These are phyloP conservation scores for Pocillopora grandis DNA, from an alignment of 92 coral and sea anemone species.

Conservation along the genomic window DNA sequence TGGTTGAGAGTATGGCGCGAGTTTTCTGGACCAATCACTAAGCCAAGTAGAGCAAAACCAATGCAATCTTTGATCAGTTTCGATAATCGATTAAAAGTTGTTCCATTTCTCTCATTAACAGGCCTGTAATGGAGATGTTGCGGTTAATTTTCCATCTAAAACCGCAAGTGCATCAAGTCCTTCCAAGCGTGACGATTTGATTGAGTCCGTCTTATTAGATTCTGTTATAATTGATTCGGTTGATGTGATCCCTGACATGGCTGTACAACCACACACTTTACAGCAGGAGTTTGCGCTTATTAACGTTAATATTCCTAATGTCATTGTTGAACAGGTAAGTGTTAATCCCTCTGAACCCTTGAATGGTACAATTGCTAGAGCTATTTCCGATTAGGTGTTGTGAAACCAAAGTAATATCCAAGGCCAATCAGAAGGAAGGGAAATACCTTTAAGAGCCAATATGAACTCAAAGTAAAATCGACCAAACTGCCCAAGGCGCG, in stretches of 20 bases:
- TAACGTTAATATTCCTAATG: constrained; percentile 84
- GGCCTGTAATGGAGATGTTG: constrained; percentile 81
- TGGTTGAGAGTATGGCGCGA: too few relatives aligned
- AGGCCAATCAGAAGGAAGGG: too few relatives aligned
- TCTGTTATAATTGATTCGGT: constrained; percentile 36
- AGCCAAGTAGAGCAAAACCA: too few relatives aligned
- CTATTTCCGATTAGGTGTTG: too few relatives aligned
- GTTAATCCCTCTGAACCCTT: too few relatives aligned
- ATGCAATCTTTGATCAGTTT: too few relatives aligned
- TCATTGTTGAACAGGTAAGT: constrained; percentile 79
- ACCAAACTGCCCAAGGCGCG: too few relatives aligned
- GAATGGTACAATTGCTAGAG: too few relatives aligned
- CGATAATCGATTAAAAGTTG: background rate
- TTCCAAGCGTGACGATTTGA: constrained; percentile 37
- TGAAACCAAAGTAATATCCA: too few relatives aligned
- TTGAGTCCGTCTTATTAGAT: constrained; percentile 29
- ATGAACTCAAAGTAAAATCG: too few relatives aligned
- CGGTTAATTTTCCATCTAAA: constrained; percentile 42
- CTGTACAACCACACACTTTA: constrained; percentile 74
- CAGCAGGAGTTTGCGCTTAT: constrained; percentile 91
- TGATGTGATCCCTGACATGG: constrained; percentile 25
- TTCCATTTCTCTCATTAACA: background rate
- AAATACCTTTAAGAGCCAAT: too few relatives aligned
- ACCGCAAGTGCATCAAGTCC: constrained; percentile 32
- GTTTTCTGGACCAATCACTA: too few relatives aligned